Percentiles rank a stretch among this genome's conserved stretches.
Evolutionary conservation across 2,888 invertebrate species (phyloP).

Genomic region (Drosophila pseudotalamancana): DNA sequence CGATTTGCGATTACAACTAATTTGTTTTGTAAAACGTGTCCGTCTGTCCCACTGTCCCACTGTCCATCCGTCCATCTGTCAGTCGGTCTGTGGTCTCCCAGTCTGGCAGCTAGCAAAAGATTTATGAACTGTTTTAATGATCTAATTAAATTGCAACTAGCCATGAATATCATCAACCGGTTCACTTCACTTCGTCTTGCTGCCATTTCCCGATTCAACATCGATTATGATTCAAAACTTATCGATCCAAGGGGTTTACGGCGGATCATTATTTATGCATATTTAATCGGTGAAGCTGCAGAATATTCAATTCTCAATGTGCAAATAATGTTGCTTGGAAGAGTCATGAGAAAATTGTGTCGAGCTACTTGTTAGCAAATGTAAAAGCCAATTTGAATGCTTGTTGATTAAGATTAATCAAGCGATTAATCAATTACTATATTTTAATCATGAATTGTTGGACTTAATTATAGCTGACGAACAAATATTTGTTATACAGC

Average conservation of each 20-base stretch:
- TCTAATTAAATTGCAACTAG: conserved; percentile 81
- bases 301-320: conserved; percentile 30
- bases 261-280: too few species aligned
- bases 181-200: conserved; percentile 44
- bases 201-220: conserved; percentile 20
- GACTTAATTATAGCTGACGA: too few species aligned
- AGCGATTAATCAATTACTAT: background rate
- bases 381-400: too few species aligned
- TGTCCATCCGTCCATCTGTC: conserved; percentile 4
- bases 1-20: conserved; percentile 65
- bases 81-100: conserved; percentile 19
- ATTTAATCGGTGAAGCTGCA: too few species aligned
- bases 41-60: conserved; percentile 2
- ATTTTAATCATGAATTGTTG: background rate
- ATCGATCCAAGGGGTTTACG: background rate
- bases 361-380: background rate
- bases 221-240: conserved; percentile 42
- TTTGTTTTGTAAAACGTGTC: conserved; percentile 72
- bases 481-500: too few species aligned
- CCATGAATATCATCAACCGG: conserved; percentile 69
- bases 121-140: conserved; percentile 81
- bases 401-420: background rate
- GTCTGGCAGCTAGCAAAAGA: conserved; percentile 59
- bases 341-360: background rate
- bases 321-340: background rate